Base-by-base conservation (phyloP, 2,888 invertebrate genomes). In the Syritta pipiens region DNA sequence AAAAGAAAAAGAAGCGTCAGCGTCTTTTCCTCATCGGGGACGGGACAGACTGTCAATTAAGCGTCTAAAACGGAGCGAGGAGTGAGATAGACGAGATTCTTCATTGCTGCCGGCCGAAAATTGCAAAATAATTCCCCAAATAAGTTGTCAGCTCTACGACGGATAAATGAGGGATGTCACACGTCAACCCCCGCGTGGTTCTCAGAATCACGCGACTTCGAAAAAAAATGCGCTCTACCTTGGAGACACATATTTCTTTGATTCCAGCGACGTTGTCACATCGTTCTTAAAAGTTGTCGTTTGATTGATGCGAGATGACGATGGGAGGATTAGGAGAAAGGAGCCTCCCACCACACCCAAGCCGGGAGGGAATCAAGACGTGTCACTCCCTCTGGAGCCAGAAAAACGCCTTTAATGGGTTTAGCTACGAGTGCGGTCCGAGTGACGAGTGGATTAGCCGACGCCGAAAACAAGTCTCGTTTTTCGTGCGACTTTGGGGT, bases 391-490 rank as follows among this genome's bases (percentile, higher is more conserved):
- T 62, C 7, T 4, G 9, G 14, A 12, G 7, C 9, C 37, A 37
- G 22, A 17, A 24, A 7, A 46, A 44, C 26, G 53, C 22, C 46
- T 48, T 65, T 30, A 46, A 55, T 20, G 49, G 19, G 30, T 46
- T 30, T 30, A 28, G 48, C 40, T 37, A 32, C 35, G 14, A 60
- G 46, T 24, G 24, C 32, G 40, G 30, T 35, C 28, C 42, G 7
- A 63, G 26, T 30, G 51, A 59, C 19, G 32, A 35, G 32, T 60
- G 49, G 55, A 57, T 76, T 57, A 68, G 10, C 26, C 37, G 20
- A 37, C 37, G 37, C 35, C 37, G 28, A 59, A 55, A 40, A 40
- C 60, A 60, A 48, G 53, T 40, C 30, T 40, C 28, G 46, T 4
- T 20, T 62, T 28, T 42, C n/a, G 19, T 68, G 32, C 49, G 22